Conservation (phyloP, 2,797 vertebrate species). For the Morelia viridis region DNA sequence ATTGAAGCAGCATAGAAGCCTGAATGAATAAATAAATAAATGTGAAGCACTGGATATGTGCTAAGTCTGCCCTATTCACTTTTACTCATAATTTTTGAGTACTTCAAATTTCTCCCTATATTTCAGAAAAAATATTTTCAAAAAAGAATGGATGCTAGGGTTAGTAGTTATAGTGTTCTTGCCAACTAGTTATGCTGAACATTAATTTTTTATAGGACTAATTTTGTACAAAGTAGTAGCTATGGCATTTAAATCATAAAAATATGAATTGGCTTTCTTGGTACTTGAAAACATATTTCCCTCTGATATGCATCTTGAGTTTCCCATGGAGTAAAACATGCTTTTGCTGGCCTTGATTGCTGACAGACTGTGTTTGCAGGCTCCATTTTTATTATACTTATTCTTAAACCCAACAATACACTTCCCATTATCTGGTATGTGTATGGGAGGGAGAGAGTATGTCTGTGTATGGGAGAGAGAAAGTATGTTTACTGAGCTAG, state of each 20-base stretch:
- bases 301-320: background rate
- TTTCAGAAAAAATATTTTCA: background rate
- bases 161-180: background rate
- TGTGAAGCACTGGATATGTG: background rate
- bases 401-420: slow-evolving; percentile 10
- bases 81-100: background rate
- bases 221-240: background rate
- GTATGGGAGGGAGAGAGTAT: background rate
- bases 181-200: background rate
- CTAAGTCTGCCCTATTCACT: background rate
- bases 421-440: slow-evolving; percentile 6
- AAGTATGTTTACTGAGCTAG: slow-evolving; percentile 14
- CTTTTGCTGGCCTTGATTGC: slow-evolving; percentile 13
- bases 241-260: background rate
- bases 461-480: background rate
- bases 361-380: slow-evolving; percentile 22
- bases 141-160: background rate
- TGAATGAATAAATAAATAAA: background rate
- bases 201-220: background rate
- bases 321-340: background rate
- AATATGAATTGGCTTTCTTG: background rate
- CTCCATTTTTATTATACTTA: slow-evolving; percentile 26
- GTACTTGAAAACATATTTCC: background rate
- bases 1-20: too few species aligned
- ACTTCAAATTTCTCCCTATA: background rate